Evolutionary conservation across 2,113 vertebrate species (phyloP).

Genomic region (Anoplopoma fimbria): DNA sequence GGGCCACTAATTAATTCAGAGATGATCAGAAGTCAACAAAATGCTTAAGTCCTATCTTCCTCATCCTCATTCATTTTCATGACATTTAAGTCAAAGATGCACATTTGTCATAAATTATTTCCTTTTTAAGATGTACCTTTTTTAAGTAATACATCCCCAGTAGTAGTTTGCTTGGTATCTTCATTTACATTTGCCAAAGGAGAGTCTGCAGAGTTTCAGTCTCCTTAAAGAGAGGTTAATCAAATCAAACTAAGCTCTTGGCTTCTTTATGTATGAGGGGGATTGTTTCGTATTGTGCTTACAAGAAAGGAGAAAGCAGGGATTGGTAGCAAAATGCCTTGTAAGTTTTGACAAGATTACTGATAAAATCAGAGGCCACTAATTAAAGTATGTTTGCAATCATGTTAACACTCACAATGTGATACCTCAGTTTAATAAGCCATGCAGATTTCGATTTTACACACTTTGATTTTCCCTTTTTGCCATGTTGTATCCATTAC

Average conservation of each 20-base stretch:
- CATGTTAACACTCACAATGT: neutral
- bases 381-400: neutral
- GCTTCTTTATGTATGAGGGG: neutral
- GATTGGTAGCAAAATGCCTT: neutral
- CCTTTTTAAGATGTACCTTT: neutral
- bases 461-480: conserved; percentile 1
- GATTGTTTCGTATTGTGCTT: conserved; percentile 5
- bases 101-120: neutral
- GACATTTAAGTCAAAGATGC: conserved; percentile 5
- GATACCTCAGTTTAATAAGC: neutral
- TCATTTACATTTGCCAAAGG: conserved; percentile 21
- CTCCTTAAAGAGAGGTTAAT: conserved; percentile 25
- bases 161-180: neutral
- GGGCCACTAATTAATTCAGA: conserved; percentile 16
- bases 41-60: neutral
- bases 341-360: neutral
- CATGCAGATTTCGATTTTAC: neutral
- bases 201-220: neutral
- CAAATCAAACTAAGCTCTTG: neutral
- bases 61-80: neutral
- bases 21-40: conserved; percentile 11
- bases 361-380: neutral
- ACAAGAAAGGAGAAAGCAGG: neutral
- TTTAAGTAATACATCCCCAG: neutral
- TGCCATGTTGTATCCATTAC: neutral